These are phyloP conservation scores for Burhinus oedicnemus DNA, from an alignment of 2,113 vertebrate genomes.

Conservation along the genomic window DNA sequence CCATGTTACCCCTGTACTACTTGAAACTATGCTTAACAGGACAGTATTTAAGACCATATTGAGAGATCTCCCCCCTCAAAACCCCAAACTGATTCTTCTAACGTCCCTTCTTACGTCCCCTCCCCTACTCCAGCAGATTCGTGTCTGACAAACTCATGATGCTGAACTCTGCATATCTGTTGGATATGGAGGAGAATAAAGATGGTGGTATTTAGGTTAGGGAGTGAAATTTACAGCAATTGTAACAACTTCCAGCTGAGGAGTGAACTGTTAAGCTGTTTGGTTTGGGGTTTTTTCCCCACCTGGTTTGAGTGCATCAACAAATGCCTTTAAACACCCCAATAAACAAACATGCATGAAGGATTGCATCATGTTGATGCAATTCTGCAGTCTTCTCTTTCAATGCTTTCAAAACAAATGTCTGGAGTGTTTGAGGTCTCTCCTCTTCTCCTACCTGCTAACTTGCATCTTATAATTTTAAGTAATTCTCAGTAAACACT, in stretches of 20 bases:
- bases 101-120: accelerated
- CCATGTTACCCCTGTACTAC: background rate
- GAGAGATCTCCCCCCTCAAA: background rate
- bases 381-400: background rate
- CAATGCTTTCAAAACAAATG: background rate
- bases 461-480: background rate
- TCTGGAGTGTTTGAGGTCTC: background rate
- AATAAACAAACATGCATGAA: background rate
- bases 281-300: background rate
- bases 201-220: background rate
- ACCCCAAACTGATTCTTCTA: background rate
- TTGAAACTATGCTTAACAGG: background rate
- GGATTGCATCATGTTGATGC: background rate
- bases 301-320: background rate
- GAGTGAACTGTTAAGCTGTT: background rate
- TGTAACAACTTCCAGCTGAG: background rate
- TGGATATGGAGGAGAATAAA: background rate
- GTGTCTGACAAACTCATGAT: background rate
- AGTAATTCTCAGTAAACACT: background rate
- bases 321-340: background rate
- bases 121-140: background rate
- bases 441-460: background rate
- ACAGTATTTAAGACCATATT: background rate
- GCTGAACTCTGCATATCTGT: background rate
- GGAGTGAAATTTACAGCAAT: background rate